These are phyloP conservation scores for Hydrotaea diabolus DNA, from an alignment of 2,888 invertebrate species.

Conservation along the genomic window DNA sequence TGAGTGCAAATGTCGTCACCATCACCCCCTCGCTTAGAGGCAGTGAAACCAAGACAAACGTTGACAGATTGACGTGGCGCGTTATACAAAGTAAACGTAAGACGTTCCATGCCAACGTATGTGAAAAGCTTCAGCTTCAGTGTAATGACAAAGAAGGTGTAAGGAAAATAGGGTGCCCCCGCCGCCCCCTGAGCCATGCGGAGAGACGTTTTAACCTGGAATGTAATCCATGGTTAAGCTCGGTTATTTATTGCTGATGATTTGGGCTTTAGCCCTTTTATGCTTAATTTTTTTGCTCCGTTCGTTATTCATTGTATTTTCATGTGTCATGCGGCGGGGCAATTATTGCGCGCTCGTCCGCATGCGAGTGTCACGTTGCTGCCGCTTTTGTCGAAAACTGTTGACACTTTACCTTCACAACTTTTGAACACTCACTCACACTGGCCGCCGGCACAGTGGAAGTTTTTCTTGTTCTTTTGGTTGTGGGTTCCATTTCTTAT, in stretches of 20 bases:
- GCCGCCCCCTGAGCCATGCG: not conserved
- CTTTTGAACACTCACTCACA: conserved; percentile 31
- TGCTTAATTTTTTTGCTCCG: not conserved
- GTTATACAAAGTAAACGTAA: conserved; percentile 24
- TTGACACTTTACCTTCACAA: conserved; percentile 54
- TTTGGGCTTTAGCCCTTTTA: conserved; percentile 50
- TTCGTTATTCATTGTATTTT: conserved; percentile 11
- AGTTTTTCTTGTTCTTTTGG: not conserved
- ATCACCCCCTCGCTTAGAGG: too few species aligned
- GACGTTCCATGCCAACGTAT: too few species aligned
- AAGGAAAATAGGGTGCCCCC: not conserved
- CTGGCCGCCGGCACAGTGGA: not conserved
- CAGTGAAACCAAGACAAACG: conserved; percentile 11
- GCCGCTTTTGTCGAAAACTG: conserved; percentile 33
- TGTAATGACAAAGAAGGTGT: not conserved
- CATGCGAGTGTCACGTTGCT: conserved; percentile 22
- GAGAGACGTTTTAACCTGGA: conserved; percentile 30
- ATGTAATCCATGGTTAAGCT: conserved; percentile 64
- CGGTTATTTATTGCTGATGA: conserved; percentile 68
- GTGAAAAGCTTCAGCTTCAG: not conserved
- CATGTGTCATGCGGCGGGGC: conserved; percentile 51
- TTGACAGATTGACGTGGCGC: conserved; percentile 69
- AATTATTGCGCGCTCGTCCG: conserved; percentile 52
- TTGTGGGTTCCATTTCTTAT: too few species aligned
- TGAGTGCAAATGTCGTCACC: conserved; percentile 29